Conservation (phyloP, 1,140 invertebrate species). For the Drosophila busckii region DNA sequence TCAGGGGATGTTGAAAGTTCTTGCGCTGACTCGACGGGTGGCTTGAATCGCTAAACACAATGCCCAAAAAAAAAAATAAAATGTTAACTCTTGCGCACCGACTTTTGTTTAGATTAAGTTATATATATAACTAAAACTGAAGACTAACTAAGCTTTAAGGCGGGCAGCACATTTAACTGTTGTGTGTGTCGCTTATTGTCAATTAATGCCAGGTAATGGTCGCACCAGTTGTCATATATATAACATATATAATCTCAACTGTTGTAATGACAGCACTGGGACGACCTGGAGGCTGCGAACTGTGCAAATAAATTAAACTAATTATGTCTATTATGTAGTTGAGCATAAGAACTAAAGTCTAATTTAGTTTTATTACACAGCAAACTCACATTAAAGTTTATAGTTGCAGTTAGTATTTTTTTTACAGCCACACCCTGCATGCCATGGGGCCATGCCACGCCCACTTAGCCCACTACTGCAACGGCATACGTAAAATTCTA, state of each 20-base stretch:
- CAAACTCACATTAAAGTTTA: too few species aligned
- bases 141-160: too few species aligned
- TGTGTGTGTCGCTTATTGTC: constrained; percentile 31
- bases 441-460: background rate
- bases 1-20: too few species aligned
- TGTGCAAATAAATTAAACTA: too few species aligned
- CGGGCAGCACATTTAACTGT: constrained; percentile 29
- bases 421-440: background rate
- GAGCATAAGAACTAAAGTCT: too few species aligned
- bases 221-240: constrained; percentile 37
- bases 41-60: constrained; percentile 8
- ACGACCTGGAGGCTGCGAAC: too few species aligned
- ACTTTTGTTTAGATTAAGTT: constrained; percentile 62
- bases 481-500: constrained; percentile 37
- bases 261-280: constrained; percentile 32
- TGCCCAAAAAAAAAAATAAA: too few species aligned
- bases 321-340: too few species aligned
- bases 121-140: too few species aligned
- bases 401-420: too few species aligned
- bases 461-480: constrained; percentile 23
- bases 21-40: constrained; percentile 47
- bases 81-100: constrained; percentile 13
- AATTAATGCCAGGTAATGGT: constrained; percentile 46
- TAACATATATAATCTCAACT: constrained; percentile 31
- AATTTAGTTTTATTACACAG: too few species aligned